Conservation (phyloP, 1,140 invertebrate species). For the Zaprionus lachaisei region DNA sequence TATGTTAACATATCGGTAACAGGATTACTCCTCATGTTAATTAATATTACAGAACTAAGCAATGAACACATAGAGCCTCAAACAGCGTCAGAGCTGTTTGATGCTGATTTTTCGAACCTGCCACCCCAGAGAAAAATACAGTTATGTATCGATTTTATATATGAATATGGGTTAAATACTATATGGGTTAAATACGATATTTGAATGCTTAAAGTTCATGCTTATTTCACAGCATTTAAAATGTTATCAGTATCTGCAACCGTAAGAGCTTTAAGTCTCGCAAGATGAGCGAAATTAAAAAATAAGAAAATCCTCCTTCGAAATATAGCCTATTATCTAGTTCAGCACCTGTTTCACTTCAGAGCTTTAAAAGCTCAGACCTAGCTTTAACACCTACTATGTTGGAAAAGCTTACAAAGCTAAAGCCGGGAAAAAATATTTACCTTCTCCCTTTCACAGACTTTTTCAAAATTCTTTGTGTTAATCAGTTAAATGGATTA, state of each 20-base stretch:
- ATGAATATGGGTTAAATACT: no score
- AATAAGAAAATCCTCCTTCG: no score
- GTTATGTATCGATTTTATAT: no score
- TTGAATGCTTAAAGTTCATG: background rate
- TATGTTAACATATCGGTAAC: no score
- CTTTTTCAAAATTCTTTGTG: no score
- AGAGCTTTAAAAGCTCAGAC: background rate
- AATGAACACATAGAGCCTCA: no score
- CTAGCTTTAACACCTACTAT: background rate
- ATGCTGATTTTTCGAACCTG: no score
- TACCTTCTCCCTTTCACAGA: background rate
- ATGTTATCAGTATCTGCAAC: conserved; percentile 7
- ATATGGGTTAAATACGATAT: background rate
- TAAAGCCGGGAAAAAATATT: background rate
- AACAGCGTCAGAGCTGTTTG: no score
- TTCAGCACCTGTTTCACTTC: no score
- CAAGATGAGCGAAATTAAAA: background rate
- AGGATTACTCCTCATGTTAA: background rate
- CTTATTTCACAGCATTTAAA: background rate
- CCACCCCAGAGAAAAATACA: no score
- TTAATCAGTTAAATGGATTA: no score
- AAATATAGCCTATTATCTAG: background rate
- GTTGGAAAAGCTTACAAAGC: background rate
- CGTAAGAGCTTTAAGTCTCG: conserved; percentile 8
- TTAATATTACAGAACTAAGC: background rate